phyloP scores from a whole-genome alignment of 2,888 invertebrate species.

The Callosobruchus maculatus region DNA sequence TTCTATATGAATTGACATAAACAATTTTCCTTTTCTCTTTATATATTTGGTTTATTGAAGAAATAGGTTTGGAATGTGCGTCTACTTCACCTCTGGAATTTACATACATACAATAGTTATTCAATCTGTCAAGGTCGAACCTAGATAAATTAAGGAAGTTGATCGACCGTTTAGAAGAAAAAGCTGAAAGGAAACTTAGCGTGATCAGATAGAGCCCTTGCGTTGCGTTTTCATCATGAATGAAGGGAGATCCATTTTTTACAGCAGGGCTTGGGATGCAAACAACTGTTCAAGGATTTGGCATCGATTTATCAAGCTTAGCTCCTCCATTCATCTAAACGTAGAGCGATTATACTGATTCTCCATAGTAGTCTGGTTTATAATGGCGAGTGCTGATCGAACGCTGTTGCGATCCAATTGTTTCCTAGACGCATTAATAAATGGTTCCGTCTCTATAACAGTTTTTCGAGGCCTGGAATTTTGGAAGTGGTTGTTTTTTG shows the following conservation, averaged over 20 bases:
- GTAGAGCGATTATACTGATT: conserved; percentile 16
- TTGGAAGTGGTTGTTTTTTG: too few species aligned
- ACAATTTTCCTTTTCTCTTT: too few species aligned
- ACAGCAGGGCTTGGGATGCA: neutral
- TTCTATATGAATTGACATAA: too few species aligned
- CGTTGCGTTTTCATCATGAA: neutral
- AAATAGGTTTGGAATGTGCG: too few species aligned
- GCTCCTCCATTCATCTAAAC: conserved; percentile 15
- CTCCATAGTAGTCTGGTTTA: conserved; percentile 7
- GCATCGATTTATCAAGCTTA: conserved; percentile 15
- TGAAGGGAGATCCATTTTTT: neutral
- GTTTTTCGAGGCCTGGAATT: too few species aligned
- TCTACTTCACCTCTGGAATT: neutral
- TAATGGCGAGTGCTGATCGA: neutral
- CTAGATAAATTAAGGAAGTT: neutral
- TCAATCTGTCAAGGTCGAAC: neutral
- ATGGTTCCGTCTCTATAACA: too few species aligned
- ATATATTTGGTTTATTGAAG: too few species aligned
- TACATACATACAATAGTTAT: neutral
- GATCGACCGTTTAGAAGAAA: neutral
- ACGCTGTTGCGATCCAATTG: neutral
- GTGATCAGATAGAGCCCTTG: neutral
- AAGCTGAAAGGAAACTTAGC: neutral
- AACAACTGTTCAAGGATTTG: conserved; percentile 10
- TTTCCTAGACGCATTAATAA: too few species aligned